Evolutionary conservation across 2,113 vertebrate species (phyloP).

Genomic region (Ammodytes dubius): DNA sequence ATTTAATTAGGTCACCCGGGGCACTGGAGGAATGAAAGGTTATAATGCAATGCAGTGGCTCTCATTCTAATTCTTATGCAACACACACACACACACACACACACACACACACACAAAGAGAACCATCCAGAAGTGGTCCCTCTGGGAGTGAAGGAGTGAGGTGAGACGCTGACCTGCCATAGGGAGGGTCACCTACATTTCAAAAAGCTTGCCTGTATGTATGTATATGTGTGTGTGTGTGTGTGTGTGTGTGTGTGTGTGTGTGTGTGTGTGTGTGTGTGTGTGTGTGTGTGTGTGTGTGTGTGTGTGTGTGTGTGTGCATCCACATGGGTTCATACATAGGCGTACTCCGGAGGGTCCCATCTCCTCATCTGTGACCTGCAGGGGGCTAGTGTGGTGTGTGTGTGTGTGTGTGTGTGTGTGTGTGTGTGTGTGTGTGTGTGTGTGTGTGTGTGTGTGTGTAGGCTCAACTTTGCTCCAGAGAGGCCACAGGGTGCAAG

Average conservation of each 20-base stretch:
- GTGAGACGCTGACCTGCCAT: conserved; percentile 73
- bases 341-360: conserved; percentile 59
- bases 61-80: conserved; percentile 33
- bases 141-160: conserved; percentile 64
- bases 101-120: conserved; percentile 38
- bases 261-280: conserved; percentile 32
- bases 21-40: conserved; percentile 68
- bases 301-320: conserved; percentile 52
- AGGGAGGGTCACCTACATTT: conserved; percentile 63
- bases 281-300: conserved; percentile 49
- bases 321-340: conserved; percentile 67
- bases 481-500: conserved; percentile 46
- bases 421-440: conserved; percentile 16
- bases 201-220: conserved; percentile 25
- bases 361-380: conserved; percentile 55
- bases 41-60: conserved; percentile 62
- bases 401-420: conserved; percentile 6
- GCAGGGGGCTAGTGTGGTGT: conserved; percentile 18
- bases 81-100: conserved; percentile 43
- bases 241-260: conserved; percentile 49
- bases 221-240: conserved; percentile 32
- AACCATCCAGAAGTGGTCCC: conserved; percentile 52
- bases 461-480: conserved; percentile 29
- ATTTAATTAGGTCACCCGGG: conserved; percentile 75
- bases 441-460: conserved; percentile 17